These are phyloP conservation scores for Coenobita brevimanus DNA, from an alignment of 1,140 invertebrate genomes.

Conservation along the genomic window DNA sequence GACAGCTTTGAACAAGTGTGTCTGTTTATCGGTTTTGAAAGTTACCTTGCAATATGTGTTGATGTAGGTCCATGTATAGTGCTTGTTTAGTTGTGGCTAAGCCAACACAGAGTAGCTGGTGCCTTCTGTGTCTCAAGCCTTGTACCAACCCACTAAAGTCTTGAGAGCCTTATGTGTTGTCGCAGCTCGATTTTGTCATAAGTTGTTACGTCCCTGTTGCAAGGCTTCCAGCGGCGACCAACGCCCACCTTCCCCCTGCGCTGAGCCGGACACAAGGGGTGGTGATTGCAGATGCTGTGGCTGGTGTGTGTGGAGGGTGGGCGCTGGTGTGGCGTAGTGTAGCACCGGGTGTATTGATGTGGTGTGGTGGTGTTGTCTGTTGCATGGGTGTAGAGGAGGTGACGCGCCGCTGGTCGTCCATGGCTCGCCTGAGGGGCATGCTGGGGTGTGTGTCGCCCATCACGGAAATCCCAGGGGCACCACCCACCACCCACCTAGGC, in stretches of 20 bases:
- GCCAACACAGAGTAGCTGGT: constrained; percentile 59
- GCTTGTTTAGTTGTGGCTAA: constrained; percentile 54
- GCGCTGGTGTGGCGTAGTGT: constrained; percentile 53
- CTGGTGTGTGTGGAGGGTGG: not conserved
- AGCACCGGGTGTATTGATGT: constrained; percentile 51
- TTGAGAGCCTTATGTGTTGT: constrained; percentile 63
- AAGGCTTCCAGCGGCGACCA: constrained; percentile 48
- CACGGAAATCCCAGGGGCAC: constrained; percentile 49
- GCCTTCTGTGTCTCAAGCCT: constrained; percentile 61
- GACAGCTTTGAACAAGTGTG: constrained; percentile 56
- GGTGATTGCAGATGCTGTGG: not conserved
- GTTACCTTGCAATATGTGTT: constrained; percentile 55
- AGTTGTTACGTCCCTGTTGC: constrained; percentile 57
- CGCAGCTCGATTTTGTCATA: constrained; percentile 57
- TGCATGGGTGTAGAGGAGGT: constrained; percentile 63
- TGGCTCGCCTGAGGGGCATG: constrained; percentile 63
- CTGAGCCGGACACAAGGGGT: not conserved
- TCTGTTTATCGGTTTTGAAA: constrained; percentile 48
- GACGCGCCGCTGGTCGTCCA: constrained; percentile 62
- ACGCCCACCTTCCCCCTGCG: constrained; percentile 10
- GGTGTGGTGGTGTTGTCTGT: constrained; percentile 61
- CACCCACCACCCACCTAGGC: constrained; percentile 44
- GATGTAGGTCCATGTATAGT: constrained; percentile 61
- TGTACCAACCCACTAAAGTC: constrained; percentile 55
- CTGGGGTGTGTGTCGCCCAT: constrained; percentile 61